A percentile compares a stretch with the other conserved stretches of the same genome.
These are phyloP conservation scores for Cephus rjabovi DNA, from an alignment of 2,888 invertebrate genomes.

Conservation along the genomic window DNA sequence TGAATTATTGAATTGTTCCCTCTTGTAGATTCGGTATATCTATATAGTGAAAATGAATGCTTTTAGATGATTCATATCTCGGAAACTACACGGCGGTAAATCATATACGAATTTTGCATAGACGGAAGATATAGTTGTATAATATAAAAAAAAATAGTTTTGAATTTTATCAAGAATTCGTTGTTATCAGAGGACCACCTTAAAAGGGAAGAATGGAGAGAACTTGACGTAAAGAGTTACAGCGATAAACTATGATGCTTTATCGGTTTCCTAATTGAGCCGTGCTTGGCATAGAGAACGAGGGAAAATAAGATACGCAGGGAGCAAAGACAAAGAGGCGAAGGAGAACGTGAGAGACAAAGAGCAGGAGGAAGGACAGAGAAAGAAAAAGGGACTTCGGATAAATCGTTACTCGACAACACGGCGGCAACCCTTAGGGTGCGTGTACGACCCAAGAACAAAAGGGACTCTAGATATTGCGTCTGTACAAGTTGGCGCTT, in stretches of 20 bases:
- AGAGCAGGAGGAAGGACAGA: not conserved
- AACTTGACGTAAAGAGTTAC: not conserved
- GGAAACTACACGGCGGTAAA: too few relatives aligned
- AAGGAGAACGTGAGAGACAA: not conserved
- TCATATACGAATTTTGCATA: too few relatives aligned
- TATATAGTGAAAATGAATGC: too few relatives aligned
- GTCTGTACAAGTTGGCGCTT: not conserved
- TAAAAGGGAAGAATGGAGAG: too few relatives aligned
- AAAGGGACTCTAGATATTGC: not conserved
- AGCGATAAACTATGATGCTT: not conserved
- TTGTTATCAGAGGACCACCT: too few relatives aligned
- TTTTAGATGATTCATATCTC: too few relatives aligned
- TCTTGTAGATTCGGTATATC: too few relatives aligned
- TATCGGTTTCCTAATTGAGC: not conserved
- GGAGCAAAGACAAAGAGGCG: not conserved
- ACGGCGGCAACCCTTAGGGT: not conserved
- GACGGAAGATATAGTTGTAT: too few relatives aligned
- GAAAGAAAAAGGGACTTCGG: not conserved
- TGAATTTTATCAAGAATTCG: too few relatives aligned
- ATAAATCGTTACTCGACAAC: not conserved
- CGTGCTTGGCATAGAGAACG: not conserved
- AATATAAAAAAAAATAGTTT: too few relatives aligned
- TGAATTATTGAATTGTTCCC: too few relatives aligned
- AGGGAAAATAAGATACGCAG: not conserved
- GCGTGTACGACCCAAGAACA: not conserved